Percentiles rank a stretch among this genome's conserved stretches.
Evolutionary conservation across 1,140 invertebrate genomes (phyloP).

Genomic region (Thereuonema tuberculata): DNA sequence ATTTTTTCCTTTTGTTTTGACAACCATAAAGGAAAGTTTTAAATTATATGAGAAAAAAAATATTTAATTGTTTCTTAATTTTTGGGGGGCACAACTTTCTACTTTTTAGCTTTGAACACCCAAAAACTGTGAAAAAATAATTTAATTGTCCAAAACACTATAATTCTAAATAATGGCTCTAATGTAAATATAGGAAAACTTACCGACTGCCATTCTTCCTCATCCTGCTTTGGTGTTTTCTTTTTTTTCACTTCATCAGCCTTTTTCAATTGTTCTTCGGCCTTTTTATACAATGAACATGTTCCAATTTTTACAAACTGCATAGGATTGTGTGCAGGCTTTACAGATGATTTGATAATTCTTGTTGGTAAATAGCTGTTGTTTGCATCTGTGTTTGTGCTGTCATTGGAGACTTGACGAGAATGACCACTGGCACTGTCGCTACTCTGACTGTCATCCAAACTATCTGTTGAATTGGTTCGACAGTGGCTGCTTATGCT

Average conservation of each 20-base stretch:
- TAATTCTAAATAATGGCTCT: no score
- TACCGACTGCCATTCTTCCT: constrained; percentile 86
- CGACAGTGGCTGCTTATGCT: neutral
- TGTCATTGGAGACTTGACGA: constrained; percentile 27
- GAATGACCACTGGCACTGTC: constrained; percentile 18
- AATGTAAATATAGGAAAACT: no score
- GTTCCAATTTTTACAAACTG: constrained; percentile 59
- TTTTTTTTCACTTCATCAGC: constrained; percentile 70
- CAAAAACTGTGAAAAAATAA: no score
- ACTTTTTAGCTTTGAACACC: no score
- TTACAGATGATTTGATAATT: constrained; percentile 46
- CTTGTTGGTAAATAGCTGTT: constrained; percentile 31
- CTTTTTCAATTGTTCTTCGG: constrained; percentile 68
- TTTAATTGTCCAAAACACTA: no score
- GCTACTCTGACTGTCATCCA: constrained; percentile 21
- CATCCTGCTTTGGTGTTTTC: constrained; percentile 53
- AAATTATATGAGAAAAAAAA: no score
- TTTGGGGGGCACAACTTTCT: no score
- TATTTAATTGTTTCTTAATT: no score
- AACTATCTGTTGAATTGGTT: constrained; percentile 23
- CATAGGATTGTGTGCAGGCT: constrained; percentile 65
- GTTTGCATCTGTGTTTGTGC: constrained; percentile 23
- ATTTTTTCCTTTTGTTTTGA: no score
- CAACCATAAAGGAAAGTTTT: no score
- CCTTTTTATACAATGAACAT: constrained; percentile 51